Evolutionary conservation across 2,113 vertebrate species (phyloP).

Genomic region (Pedionomus torquatus): DNA sequence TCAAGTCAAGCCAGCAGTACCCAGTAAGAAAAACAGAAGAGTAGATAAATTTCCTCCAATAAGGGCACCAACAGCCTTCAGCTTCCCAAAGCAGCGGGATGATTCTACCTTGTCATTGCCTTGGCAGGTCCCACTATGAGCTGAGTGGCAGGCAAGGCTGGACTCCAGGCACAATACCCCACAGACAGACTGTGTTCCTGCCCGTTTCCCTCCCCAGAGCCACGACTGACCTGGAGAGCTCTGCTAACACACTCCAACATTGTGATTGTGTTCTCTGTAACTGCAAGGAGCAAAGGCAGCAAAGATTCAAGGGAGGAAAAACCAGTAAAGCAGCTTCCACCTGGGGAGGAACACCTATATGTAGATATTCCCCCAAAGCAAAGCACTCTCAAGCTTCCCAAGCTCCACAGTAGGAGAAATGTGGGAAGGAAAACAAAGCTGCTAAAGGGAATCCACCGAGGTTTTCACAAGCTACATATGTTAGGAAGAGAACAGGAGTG

Average conservation of each 20-base stretch:
- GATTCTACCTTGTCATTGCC: accelerated
- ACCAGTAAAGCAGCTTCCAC: background rate
- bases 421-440: background rate
- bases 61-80: background rate
- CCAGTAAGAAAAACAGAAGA: background rate
- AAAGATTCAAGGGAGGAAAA: background rate
- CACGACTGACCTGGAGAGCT: accelerated
- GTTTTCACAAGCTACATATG: background rate
- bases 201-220: background rate
- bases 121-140: background rate
- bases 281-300: background rate
- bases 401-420: background rate
- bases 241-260: background rate
- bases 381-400: background rate
- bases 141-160: background rate
- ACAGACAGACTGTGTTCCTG: accelerated
- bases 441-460: background rate
- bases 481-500: background rate
- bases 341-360: background rate
- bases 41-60: background rate
- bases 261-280: background rate
- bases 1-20: background rate
- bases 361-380: background rate
- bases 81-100: background rate
- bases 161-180: background rate